phyloP scores from a whole-genome alignment of 2,888 invertebrate genomes.

The Drosophila borealis region DNA sequence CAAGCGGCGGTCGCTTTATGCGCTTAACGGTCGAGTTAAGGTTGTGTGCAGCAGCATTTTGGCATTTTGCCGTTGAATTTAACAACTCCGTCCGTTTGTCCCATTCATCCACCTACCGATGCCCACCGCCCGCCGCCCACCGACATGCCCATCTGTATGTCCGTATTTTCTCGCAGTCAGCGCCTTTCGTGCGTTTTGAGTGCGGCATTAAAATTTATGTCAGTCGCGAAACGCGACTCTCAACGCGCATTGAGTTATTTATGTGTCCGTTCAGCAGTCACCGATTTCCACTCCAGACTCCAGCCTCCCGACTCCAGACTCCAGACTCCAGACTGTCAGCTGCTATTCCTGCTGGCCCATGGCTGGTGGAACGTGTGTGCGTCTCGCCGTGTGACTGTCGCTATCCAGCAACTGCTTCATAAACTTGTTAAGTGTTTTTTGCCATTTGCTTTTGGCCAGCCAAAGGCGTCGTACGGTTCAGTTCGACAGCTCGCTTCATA shows the following conservation, averaged over 20 bases:
- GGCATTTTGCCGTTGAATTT: constrained; percentile 44
- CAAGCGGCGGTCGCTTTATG: constrained; percentile 50
- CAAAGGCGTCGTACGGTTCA: constrained; percentile 24
- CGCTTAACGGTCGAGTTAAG: constrained; percentile 61
- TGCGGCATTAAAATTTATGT: constrained; percentile 63
- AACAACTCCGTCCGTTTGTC: constrained; percentile 36
- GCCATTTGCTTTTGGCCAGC: constrained; percentile 39
- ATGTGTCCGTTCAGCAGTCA: constrained; percentile 39
- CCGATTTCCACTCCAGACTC: not conserved
- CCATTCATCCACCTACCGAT: not conserved
- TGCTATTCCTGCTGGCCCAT: not conserved
- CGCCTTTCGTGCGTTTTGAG: constrained; percentile 57
- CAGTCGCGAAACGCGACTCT: constrained; percentile 53
- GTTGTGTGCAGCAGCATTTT: constrained; percentile 38
- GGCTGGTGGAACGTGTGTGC: not conserved
- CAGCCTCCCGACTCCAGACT: too few relatives aligned
- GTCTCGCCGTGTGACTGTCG: constrained; percentile 1
- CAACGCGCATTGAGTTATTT: constrained; percentile 66
- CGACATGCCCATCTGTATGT: constrained; percentile 24
- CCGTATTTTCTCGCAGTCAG: constrained; percentile 56
- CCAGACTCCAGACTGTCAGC: not conserved
- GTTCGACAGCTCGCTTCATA: constrained; percentile 36
- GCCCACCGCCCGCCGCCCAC: not conserved
- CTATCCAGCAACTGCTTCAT: constrained; percentile 43
- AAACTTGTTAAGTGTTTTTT: constrained; percentile 64